Percentiles rank a stretch among this genome's conserved stretches.
Conservation (phyloP, 2,888 invertebrate species). For the Lasius fuliginosus region DNA sequence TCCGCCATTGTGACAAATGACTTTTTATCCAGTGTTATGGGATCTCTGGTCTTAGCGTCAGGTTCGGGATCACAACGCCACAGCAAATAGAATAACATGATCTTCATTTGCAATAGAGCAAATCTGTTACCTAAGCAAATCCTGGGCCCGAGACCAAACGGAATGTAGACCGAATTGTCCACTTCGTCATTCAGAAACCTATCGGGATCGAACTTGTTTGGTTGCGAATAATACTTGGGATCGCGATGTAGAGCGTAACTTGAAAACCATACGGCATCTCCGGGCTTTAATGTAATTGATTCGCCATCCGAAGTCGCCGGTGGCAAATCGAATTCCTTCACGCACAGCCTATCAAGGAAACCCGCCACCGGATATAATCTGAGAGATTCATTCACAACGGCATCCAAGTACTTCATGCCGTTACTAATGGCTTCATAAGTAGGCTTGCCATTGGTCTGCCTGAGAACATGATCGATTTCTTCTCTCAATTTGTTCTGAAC, state of each 20-base stretch:
- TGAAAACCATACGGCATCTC: conserved; percentile 79
- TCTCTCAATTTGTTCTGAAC: conserved; percentile 85
- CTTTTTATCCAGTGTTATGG: conserved; percentile 75
- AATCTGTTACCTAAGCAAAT: conserved; percentile 84
- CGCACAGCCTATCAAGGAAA: conserved; percentile 81
- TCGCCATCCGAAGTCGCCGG: conserved; percentile 76
- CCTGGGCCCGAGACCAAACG: conserved; percentile 80
- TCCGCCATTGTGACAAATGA: conserved; percentile 59
- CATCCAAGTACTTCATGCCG: conserved; percentile 87
- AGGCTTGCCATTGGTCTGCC: conserved; percentile 73
- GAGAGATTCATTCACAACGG: conserved; percentile 85
- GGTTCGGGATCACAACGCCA: conserved; percentile 75
- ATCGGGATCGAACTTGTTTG: conserved; percentile 84
- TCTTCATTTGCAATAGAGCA: conserved; percentile 81
- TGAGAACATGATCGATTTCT: conserved; percentile 80
- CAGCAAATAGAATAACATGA: conserved; percentile 74
- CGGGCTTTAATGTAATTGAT: conserved; percentile 80
- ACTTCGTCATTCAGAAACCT: conserved; percentile 78
- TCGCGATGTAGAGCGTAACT: conserved; percentile 81
- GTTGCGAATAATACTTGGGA: conserved; percentile 82
- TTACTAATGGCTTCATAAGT: conserved; percentile 85
- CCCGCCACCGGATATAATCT: conserved; percentile 75
- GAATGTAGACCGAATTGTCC: conserved; percentile 61
- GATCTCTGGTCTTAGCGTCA: conserved; percentile 85
- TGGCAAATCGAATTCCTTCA: conserved; percentile 79